These are phyloP conservation scores for Bimastos eiseni DNA, from an alignment of 2,888 invertebrate genomes.

Conservation along the genomic window DNA sequence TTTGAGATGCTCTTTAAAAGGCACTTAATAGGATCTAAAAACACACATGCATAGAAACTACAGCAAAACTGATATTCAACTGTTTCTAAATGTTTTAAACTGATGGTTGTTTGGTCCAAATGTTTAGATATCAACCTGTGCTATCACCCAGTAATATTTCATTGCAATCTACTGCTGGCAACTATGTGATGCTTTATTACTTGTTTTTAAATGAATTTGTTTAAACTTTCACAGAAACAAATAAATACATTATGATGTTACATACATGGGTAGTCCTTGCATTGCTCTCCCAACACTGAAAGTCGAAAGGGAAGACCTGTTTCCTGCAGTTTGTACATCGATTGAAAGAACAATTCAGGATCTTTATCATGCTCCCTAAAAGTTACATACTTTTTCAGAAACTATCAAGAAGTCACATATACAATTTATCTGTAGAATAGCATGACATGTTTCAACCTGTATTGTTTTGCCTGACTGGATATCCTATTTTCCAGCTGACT, in stretches of 20 bases:
- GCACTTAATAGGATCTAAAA: too few species aligned
- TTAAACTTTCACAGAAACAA: not conserved
- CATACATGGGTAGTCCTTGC: constrained; percentile 22
- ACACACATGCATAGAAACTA: too few species aligned
- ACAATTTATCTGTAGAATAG: not conserved
- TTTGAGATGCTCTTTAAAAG: too few species aligned
- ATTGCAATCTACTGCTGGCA: too few species aligned
- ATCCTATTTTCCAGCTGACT: not conserved
- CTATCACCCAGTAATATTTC: too few species aligned
- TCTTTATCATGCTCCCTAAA: constrained; percentile 75
- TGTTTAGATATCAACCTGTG: too few species aligned
- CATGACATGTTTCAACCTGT: not conserved
- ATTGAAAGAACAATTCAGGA: constrained; percentile 70
- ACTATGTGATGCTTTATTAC: not conserved
- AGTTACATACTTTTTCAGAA: not conserved
- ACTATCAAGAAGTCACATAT: not conserved
- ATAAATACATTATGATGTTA: constrained; percentile 7
- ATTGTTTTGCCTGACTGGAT: too few species aligned
- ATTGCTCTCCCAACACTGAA: constrained; percentile 65
- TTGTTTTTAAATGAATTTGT: not conserved
- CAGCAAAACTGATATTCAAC: too few species aligned
- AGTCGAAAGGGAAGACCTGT: constrained; percentile 68
- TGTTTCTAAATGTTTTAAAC: too few species aligned
- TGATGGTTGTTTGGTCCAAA: too few species aligned
- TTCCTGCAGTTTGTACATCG: constrained; percentile 60